These are phyloP conservation scores for Siniperca scherzeri DNA, from an alignment of 2,797 vertebrate genomes.

Conservation along the genomic window DNA sequence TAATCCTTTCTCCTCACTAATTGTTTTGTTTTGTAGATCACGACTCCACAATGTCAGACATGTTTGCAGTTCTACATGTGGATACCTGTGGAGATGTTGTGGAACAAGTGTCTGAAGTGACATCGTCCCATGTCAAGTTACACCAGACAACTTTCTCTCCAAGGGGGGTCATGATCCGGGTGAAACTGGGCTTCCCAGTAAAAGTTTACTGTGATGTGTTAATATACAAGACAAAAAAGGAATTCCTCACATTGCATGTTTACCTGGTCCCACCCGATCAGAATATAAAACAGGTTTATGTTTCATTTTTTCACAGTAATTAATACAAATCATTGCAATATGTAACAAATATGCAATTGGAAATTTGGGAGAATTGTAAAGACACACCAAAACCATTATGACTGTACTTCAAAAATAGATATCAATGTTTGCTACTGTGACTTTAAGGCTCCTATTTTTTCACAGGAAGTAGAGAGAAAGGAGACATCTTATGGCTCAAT, in stretches of 20 bases:
- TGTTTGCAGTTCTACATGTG: slow-evolving; percentile 50
- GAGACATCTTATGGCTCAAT: background rate
- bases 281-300: slow-evolving; percentile 33
- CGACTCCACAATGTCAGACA: background rate
- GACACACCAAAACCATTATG: no score
- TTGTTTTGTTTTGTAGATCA: slow-evolving; percentile 12
- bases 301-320: background rate
- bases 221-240: slow-evolving; percentile 37
- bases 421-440: no score
- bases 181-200: background rate
- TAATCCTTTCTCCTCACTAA: background rate
- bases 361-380: no score
- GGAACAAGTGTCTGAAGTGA: slow-evolving; percentile 41
- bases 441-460: no score
- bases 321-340: background rate
- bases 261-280: slow-evolving; percentile 53
- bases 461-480: slow-evolving; percentile 36
- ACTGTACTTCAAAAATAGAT: no score
- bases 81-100: slow-evolving; percentile 24
- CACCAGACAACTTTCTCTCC: slow-evolving; percentile 43
- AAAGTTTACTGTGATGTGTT: slow-evolving; percentile 41
- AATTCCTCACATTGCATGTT: slow-evolving; percentile 41
- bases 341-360: background rate
- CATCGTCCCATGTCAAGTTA: slow-evolving; percentile 47
- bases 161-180: slow-evolving; percentile 23